Conservation (phyloP, 1,140 invertebrate genomes). For the Panagrolaimus sp. region DNA sequence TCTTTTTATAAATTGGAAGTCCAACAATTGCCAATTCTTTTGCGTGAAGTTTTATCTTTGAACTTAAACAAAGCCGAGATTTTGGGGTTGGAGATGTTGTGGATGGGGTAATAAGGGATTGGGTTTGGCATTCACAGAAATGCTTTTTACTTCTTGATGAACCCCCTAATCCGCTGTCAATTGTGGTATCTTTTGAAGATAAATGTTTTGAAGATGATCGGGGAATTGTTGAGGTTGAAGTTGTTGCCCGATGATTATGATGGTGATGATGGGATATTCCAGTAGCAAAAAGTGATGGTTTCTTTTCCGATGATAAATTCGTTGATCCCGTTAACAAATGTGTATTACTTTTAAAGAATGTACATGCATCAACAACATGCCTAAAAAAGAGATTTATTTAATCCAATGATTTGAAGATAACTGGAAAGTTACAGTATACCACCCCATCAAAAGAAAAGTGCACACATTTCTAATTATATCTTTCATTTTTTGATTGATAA, state of each 20-base stretch:
- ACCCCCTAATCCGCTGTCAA: constrained; percentile 1
- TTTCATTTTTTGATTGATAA: too few relatives aligned
- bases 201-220: neutral
- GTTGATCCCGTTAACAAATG: neutral
- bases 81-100: neutral
- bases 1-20: constrained; percentile 52
- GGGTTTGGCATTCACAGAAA: constrained; percentile 2
- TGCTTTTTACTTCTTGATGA: neutral
- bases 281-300: constrained; percentile 11
- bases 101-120: neutral
- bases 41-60: constrained; percentile 36
- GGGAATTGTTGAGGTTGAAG: neutral
- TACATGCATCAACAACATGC: constrained; percentile 58
- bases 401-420: too few relatives aligned
- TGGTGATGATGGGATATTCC: neutral
- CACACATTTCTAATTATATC: too few relatives aligned
- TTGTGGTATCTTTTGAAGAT: constrained; percentile 2
- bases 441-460: too few relatives aligned
- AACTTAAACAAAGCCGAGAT: neutral
- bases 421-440: too few relatives aligned
- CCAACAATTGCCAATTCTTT: constrained; percentile 46
- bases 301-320: neutral
- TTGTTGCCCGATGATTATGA: neutral
- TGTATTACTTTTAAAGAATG: constrained; percentile 56
- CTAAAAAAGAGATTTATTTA: constrained; percentile 35